Percentiles rank a stretch among this genome's conserved stretches.
Conservation (phyloP, 2,888 invertebrate species). For the Polylopha cassiicola region DNA sequence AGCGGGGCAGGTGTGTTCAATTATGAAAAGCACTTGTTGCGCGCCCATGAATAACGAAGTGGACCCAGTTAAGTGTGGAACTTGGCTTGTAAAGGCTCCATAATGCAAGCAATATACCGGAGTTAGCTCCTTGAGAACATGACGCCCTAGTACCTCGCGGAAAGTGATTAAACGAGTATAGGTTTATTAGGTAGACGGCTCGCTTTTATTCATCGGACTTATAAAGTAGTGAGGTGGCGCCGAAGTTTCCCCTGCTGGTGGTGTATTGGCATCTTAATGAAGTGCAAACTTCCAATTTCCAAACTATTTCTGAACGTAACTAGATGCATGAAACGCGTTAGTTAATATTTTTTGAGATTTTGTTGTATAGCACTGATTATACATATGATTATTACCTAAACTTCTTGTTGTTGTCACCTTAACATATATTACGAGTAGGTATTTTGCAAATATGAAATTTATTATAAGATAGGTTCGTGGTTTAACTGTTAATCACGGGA, state of each 20-base stretch:
- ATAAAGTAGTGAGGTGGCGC: background rate
- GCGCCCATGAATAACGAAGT: slow-evolving; percentile 42
- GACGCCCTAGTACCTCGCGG: slow-evolving; percentile 37
- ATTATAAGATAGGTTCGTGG: no score
- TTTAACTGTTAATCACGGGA: no score
- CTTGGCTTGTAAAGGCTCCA: slow-evolving; percentile 52
- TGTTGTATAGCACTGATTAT: no score
- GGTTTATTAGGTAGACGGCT: slow-evolving; percentile 10
- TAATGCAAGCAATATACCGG: slow-evolving; percentile 45
- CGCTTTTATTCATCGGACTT: slow-evolving; percentile 8
- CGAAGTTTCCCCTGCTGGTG: no score
- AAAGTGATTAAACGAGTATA: slow-evolving; percentile 15
- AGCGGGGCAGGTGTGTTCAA: slow-evolving; percentile 46
- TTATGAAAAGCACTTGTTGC: slow-evolving; percentile 61
- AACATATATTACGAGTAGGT: no score
- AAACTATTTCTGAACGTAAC: no score
- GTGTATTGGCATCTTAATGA: slow-evolving; percentile 3
- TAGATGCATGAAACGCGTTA: no score
- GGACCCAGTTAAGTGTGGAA: slow-evolving; percentile 51
- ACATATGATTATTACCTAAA: no score
- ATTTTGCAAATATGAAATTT: no score
- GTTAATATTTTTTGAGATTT: no score
- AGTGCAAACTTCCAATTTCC: no score
- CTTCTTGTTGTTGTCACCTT: no score
- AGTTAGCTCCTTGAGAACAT: slow-evolving; percentile 45